Base-by-base conservation (phyloP, 2,888 invertebrate species). In the Tanytarsus gracilentus region DNA sequence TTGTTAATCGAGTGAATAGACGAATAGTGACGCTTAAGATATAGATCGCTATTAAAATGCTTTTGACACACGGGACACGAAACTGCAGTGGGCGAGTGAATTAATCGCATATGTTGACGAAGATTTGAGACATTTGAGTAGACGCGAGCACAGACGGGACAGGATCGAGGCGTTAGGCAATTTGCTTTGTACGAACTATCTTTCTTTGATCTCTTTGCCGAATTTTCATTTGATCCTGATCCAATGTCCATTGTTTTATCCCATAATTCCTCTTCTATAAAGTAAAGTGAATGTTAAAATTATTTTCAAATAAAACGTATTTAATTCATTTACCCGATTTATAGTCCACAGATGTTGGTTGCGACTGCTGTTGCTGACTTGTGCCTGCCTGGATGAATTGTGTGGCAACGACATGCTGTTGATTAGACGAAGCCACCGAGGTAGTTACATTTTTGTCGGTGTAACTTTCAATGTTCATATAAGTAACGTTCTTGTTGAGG, bases 101-200 rank as follows among this genome's bases (percentile, higher is more conserved):
- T 81, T 66, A 81, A 76, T 71, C 80, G 79, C 75, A 82, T 79
- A 73, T 82, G 81, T 69, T 82, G 81, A 64, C 81, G 76, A 66
- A 81, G 76, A 73, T 82, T 81, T 66, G 80, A 80, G 68, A 81
- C 75, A 73, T 81, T 81, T 74, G 80, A 80, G 76, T 81, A 81
- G 68, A 80, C 78, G 69, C 80, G 78, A 68, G 79, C 79, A 75
- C 81, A 82, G 70, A 79, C 78, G 67, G 78, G 78, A 74, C 81
- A 81, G 64, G 44, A 44, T 8, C 76, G 76, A 72, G 77, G 74
- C 69, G 76, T 76, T 72, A 76, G 75, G 70, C 74, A 73, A 71
- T 73, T 75, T 68, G 74, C 73, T 70, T 71, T 73, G 72, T 73
- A 73, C 70, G 72, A 73, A 73, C 73, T 72, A 72, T 72, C 50